Percentiles rank a stretch among this genome's conserved stretches.
phyloP scores from a whole-genome alignment of 1,140 invertebrate genomes.

The Aphis gossypii region DNA sequence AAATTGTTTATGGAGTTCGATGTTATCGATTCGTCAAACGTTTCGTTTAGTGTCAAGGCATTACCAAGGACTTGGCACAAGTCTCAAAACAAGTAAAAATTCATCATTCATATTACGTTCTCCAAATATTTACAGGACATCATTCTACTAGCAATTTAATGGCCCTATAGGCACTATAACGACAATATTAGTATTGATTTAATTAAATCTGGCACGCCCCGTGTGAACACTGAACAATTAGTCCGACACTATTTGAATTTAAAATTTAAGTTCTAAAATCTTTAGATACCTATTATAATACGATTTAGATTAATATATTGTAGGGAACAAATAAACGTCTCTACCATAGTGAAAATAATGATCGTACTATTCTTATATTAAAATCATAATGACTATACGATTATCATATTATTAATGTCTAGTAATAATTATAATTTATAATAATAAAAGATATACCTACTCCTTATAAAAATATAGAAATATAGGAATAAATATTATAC shows the following conservation, averaged over 20 bases:
- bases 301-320: neutral
- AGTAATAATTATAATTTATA: neutral
- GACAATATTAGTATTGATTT: constrained; percentile 43
- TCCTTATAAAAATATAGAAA: neutral
- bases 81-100: constrained; percentile 17
- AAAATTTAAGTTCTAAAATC: neutral
- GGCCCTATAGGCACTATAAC: neutral
- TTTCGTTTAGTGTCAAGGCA: constrained; percentile 30
- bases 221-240: neutral
- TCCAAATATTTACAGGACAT: neutral
- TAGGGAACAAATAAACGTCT: neutral
- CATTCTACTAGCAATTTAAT: constrained; percentile 36
- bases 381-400: neutral
- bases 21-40: neutral
- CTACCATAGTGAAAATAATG: neutral
- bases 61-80: constrained; percentile 27
- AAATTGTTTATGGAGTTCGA: neutral
- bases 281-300: neutral
- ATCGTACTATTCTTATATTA: neutral
- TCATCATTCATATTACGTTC: neutral
- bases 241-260: neutral
- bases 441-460: neutral
- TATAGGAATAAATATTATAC: neutral
- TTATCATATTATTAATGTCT: neutral
- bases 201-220: constrained; percentile 33